Evolutionary conservation across 2,888 invertebrate genomes (phyloP).

Genomic region (Lithophane leautieri): DNA sequence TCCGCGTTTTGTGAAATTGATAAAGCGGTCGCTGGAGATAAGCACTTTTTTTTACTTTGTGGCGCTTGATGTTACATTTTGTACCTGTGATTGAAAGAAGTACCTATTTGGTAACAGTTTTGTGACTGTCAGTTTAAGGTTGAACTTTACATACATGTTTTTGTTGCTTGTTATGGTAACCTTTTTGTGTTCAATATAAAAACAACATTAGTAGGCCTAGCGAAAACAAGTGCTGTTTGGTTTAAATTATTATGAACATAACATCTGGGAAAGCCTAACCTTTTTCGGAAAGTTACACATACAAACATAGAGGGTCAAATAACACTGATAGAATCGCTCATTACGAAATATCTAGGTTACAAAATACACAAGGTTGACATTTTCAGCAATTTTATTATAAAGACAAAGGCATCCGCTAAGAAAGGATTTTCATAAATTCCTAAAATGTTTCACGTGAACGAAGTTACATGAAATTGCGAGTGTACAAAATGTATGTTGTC

Average conservation of each 20-base stretch:
- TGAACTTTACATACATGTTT: constrained; percentile 29
- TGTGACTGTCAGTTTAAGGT: constrained; percentile 19
- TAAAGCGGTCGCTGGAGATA: constrained; percentile 57
- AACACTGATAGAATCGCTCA: not conserved
- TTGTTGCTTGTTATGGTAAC: constrained; percentile 11
- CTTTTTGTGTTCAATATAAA: constrained; percentile 24
- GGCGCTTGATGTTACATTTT: constrained; percentile 27
- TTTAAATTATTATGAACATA: constrained; percentile 18
- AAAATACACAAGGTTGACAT: not conserved
- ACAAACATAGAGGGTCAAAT: not conserved
- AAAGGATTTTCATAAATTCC: constrained; percentile 42
- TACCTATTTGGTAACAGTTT: constrained; percentile 2
- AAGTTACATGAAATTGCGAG: constrained; percentile 1
- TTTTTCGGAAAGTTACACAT: not conserved
- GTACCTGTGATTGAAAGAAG: constrained; percentile 36
- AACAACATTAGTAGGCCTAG: not conserved
- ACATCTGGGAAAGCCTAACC: not conserved
- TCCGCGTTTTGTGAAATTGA: constrained; percentile 61
- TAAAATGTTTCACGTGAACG: constrained; percentile 13
- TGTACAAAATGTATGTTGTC: not conserved
- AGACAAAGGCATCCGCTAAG: constrained; percentile 11
- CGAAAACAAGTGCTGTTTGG: constrained; percentile 4
- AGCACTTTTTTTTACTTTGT: constrained; percentile 39
- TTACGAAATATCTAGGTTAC: constrained; percentile 2
- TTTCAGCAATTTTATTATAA: constrained; percentile 25